These are phyloP conservation scores for Daubentonia madagascariensis DNA, from an alignment of 2,113 vertebrate species.

Conservation along the genomic window DNA sequence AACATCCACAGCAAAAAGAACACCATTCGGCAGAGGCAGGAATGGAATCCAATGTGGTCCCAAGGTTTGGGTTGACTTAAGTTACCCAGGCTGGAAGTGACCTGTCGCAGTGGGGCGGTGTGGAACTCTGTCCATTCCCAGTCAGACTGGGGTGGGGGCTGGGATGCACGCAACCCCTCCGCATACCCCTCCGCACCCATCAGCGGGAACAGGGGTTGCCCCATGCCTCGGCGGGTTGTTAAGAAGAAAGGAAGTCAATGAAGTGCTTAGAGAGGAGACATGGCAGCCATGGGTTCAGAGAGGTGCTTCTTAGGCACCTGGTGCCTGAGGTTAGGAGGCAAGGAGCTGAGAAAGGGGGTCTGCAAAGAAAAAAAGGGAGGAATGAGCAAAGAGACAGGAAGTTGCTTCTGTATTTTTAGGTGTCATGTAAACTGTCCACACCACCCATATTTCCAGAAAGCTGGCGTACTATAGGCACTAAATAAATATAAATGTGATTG, in stretches of 20 bases:
- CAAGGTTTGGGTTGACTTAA: fast-evolving
- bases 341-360: fast-evolving
- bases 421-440: fast-evolving
- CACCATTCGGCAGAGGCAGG: fast-evolving
- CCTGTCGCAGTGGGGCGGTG: fast-evolving
- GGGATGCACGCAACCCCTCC: fast-evolving
- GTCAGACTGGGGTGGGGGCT: background rate
- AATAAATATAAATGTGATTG: fast-evolving
- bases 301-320: fast-evolving
- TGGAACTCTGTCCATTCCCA: fast-evolving
- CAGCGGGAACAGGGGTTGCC: fast-evolving
- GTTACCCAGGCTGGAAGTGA: fast-evolving
- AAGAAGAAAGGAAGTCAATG: fast-evolving
- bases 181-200: fast-evolving
- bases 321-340: fast-evolving
- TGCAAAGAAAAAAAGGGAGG: background rate
- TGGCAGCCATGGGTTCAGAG: fast-evolving
- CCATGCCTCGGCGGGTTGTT: fast-evolving
- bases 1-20: fast-evolving
- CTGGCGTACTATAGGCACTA: fast-evolving
- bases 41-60: fast-evolving
- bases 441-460: background rate
- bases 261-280: fast-evolving
- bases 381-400: background rate
- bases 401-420: fast-evolving